Evolutionary conservation across 2,797 vertebrate genomes (phyloP).

Genomic region (Podarcis siculus): DNA sequence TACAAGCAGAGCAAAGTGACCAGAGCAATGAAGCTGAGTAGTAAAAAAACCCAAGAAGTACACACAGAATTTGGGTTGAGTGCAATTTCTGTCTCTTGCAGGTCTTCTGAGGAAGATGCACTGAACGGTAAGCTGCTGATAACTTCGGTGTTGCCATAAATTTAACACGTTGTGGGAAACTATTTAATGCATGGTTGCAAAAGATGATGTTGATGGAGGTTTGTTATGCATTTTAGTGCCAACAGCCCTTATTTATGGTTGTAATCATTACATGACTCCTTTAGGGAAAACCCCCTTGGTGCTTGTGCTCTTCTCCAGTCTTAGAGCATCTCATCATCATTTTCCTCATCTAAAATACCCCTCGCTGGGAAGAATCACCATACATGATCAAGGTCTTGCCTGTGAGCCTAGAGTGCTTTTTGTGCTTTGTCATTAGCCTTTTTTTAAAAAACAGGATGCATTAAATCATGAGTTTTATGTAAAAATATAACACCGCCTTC

Average conservation of each 20-base stretch:
- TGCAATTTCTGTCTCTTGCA: conserved; percentile 66
- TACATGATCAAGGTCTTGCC: too few relatives aligned
- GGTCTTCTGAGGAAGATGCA: conserved; percentile 86
- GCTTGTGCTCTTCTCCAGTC: background rate
- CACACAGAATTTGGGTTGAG: conserved; percentile 1
- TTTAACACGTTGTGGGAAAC: background rate
- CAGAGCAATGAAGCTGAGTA: conserved; percentile 24
- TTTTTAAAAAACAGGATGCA: background rate
- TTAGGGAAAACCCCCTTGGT: background rate
- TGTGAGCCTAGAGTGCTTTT: background rate
- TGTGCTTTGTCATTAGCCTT: background rate
- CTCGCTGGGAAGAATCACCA: background rate
- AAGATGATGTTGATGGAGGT: background rate
- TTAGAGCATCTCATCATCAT: background rate
- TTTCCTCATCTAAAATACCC: background rate
- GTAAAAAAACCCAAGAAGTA: conserved; percentile 19
- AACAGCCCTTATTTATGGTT: background rate
- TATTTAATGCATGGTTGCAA: background rate
- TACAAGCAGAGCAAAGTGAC: conserved; percentile 46
- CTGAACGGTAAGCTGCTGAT: conserved; percentile 83
- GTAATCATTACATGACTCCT: background rate
- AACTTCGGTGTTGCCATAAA: background rate
- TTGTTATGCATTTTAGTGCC: background rate
- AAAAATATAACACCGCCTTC: background rate
- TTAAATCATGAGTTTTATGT: background rate